A percentile compares a stretch with the other conserved stretches of the same genome.
These are phyloP conservation scores for Orthosia cruda DNA, from an alignment of 2,888 invertebrate genomes.

Conservation along the genomic window DNA sequence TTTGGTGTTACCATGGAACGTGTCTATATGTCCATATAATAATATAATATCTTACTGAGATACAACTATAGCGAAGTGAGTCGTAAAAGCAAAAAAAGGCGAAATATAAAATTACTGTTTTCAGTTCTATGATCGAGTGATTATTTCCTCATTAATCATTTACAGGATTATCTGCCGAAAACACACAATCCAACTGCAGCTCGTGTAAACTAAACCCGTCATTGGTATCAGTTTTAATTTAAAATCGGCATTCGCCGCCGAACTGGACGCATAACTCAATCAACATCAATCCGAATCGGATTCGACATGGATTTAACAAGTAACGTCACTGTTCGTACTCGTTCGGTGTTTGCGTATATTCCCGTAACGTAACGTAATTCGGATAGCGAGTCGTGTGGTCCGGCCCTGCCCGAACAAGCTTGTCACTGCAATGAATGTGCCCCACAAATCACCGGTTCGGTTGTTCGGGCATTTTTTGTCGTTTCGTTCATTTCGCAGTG, in stretches of 20 bases:
- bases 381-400: constrained; percentile 81
- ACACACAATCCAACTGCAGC: constrained; percentile 13
- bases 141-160: neutral
- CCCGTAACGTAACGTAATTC: constrained; percentile 75
- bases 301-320: constrained; percentile 85
- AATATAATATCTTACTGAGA: neutral
- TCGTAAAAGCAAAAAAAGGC: too few species aligned
- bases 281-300: constrained; percentile 85
- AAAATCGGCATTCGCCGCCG: constrained; percentile 61
- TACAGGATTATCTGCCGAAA: neutral
- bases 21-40: neutral
- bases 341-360: constrained; percentile 76
- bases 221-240: constrained; percentile 59
- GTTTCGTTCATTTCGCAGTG: constrained; percentile 87
- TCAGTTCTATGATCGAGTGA: neutral
- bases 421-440: constrained; percentile 90
- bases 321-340: constrained; percentile 76
- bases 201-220: constrained; percentile 52
- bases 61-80: neutral
- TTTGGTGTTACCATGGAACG: neutral
- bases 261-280: constrained; percentile 85
- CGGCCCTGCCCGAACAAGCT: constrained; percentile 82
- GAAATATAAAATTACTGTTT: neutral
- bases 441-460: constrained; percentile 90
- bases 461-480: constrained; percentile 86